Conservation (phyloP, 2,797 vertebrate species). For the Morelia viridis region DNA sequence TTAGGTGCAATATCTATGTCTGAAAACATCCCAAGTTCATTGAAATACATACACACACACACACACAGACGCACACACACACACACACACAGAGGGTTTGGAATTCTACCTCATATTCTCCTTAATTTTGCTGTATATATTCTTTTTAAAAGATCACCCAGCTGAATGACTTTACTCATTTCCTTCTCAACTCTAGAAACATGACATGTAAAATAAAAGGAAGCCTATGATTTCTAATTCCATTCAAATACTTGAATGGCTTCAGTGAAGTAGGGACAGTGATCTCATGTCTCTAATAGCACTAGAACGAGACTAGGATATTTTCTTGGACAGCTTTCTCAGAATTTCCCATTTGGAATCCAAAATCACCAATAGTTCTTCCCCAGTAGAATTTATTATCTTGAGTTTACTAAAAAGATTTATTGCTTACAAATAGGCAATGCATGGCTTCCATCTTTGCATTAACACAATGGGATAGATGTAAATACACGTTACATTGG, state of each 20-base stretch:
- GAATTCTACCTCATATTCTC: neutral
- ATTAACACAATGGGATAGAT: neutral
- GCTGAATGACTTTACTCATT: slow-evolving; percentile 21
- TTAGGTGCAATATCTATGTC: neutral
- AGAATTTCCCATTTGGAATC: slow-evolving; percentile 44
- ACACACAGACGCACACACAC: too few species aligned
- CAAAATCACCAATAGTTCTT: slow-evolving; percentile 9
- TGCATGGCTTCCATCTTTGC: neutral
- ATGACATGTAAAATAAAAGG: slow-evolving; percentile 31
- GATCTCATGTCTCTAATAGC: slow-evolving; percentile 15
- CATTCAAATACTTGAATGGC: slow-evolving; percentile 24
- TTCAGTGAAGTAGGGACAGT: slow-evolving; percentile 33
- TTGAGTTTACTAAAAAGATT: neutral
- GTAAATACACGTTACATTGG: neutral
- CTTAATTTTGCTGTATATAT: slow-evolving; percentile 6
- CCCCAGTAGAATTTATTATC: neutral
- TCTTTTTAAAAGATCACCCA: slow-evolving; percentile 28
- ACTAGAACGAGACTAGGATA: neutral
- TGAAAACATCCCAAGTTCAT: neutral
- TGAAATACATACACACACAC: neutral
- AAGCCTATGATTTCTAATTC: slow-evolving; percentile 14
- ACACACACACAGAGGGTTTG: neutral
- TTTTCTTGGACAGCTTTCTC: slow-evolving; percentile 23
- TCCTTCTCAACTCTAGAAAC: slow-evolving; percentile 13
- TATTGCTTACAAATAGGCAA: neutral